phyloP scores from a whole-genome alignment of 2,113 vertebrate genomes.

The Osmerus eperlanus region DNA sequence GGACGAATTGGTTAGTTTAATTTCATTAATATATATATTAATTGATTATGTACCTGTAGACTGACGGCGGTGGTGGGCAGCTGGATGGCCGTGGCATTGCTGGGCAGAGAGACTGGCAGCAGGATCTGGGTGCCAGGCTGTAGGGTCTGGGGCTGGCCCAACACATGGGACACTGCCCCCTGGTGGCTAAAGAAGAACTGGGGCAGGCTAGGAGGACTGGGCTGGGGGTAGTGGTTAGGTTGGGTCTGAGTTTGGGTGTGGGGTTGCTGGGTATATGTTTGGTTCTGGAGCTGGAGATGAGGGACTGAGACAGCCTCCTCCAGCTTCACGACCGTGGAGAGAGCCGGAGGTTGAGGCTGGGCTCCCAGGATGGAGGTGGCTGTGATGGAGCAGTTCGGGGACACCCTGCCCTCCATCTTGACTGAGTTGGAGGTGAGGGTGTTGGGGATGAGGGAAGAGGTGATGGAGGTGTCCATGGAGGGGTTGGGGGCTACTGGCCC shows the following conservation, averaged over 20 bases:
- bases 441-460: not conserved
- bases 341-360: constrained; percentile 17
- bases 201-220: constrained; percentile 66
- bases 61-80: constrained; percentile 80
- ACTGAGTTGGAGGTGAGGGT: constrained; percentile 42
- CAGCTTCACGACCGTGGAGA: constrained; percentile 62
- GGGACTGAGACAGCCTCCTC: constrained; percentile 62
- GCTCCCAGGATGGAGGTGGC: constrained; percentile 27
- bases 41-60: constrained; percentile 75
- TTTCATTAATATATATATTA: not conserved
- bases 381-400: constrained; percentile 55
- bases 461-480: constrained; percentile 16
- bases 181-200: constrained; percentile 85
- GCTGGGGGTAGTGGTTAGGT: constrained; percentile 16
- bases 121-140: constrained; percentile 84
- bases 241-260: constrained; percentile 45
- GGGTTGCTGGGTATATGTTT: constrained; percentile 8
- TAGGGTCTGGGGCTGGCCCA: constrained; percentile 81
- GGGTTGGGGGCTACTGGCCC: constrained; percentile 64
- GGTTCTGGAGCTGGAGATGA: constrained; percentile 44
- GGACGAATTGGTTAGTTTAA: not conserved
- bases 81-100: constrained; percentile 77
- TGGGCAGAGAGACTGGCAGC: constrained; percentile 85
- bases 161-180: constrained; percentile 74
- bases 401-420: constrained; percentile 59